Conservation (phyloP, 2,113 vertebrate genomes). For the Madoqua kirkii region DNA sequence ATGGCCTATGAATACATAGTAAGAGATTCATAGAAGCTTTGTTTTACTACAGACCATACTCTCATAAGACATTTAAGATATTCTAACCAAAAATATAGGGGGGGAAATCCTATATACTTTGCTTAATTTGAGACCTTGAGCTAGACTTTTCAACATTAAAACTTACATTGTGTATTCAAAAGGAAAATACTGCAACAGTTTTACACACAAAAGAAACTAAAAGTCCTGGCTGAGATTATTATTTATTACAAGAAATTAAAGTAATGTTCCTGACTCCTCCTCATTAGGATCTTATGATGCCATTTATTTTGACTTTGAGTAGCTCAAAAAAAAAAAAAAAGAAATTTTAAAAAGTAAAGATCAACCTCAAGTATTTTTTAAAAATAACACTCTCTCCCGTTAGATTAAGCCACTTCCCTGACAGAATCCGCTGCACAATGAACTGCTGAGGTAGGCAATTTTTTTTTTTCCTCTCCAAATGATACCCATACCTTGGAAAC, state of each 20-base stretch:
- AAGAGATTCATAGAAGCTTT: constrained; percentile 34
- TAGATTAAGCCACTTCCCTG: background rate
- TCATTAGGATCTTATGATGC: background rate
- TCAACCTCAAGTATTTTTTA: background rate
- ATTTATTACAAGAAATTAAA: constrained; percentile 12
- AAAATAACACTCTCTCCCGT: background rate
- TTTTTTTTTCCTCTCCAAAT: background rate
- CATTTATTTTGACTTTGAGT: background rate
- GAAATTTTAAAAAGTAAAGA: background rate
- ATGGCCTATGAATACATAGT: constrained; percentile 40
- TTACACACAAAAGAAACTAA: background rate
- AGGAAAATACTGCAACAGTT: background rate
- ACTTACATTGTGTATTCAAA: background rate
- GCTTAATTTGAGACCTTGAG: background rate
- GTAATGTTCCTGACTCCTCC: background rate
- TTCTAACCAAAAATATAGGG: constrained; percentile 45
- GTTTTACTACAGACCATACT: constrained; percentile 46
- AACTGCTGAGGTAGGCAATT: background rate
- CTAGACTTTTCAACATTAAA: background rate
- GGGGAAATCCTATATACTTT: background rate
- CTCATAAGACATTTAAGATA: constrained; percentile 63
- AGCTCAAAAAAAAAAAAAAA: background rate
- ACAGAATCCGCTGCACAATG: background rate
- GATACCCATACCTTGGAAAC: background rate
- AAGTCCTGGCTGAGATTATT: background rate